A percentile compares a stretch with the other conserved stretches of the same genome.
Conservation (phyloP, 2,888 invertebrate species). For the Archaeoteleia sp. region DNA sequence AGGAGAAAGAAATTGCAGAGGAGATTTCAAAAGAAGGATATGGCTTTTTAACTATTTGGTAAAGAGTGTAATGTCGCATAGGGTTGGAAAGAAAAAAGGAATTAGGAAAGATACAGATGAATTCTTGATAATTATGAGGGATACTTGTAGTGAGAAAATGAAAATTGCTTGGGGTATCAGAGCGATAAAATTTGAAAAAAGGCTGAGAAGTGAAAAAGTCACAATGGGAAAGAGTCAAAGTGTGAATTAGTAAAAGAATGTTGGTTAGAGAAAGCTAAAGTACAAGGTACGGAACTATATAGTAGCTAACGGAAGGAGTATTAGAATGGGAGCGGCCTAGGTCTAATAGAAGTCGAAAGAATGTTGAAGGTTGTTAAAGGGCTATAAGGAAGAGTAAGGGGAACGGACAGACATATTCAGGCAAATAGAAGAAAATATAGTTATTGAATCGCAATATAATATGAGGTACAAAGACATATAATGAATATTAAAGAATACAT, state of each 20-base stretch:
- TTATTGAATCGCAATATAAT: background rate
- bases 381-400: background rate
- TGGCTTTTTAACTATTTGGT: too few species aligned
- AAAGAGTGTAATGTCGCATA: too few species aligned
- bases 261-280: slow-evolving; percentile 1
- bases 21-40: too few species aligned
- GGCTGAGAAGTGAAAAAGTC: too few species aligned
- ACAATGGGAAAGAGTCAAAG: too few species aligned
- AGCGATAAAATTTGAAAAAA: slow-evolving; percentile 1
- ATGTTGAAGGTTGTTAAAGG: background rate
- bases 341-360: background rate
- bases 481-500: too few species aligned
- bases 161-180: slow-evolving; percentile 5
- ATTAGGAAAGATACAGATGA: too few species aligned
- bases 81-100: too few species aligned
- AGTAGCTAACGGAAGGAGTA: background rate
- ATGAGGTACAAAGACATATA: background rate
- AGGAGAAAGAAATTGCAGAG: too few species aligned
- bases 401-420: background rate
- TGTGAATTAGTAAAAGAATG: slow-evolving; percentile 2
- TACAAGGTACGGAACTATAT: background rate
- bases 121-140: background rate
- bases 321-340: background rate
- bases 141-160: background rate
- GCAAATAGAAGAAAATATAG: background rate